phyloP scores from a whole-genome alignment of 1,140 invertebrate species.

The Drosophila ercepeae region DNA sequence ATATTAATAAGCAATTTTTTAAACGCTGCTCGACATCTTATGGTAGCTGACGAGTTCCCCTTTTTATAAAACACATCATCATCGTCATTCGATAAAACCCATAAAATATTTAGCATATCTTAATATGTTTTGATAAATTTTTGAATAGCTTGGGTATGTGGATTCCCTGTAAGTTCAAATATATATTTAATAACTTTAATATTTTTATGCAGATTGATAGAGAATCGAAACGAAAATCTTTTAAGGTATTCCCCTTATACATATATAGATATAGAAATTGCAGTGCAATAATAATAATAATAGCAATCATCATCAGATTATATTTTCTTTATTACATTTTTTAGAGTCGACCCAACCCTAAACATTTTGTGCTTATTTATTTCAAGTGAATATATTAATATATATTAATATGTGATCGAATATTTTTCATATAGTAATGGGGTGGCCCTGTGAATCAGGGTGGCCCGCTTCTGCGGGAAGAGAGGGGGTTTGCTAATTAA shows the following conservation, averaged over 20 bases:
- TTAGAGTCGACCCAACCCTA: background rate
- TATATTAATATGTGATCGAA: constrained; percentile 28
- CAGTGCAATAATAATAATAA: too few species aligned
- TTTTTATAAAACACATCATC: constrained; percentile 27
- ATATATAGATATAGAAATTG: too few species aligned
- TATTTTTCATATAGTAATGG: constrained; percentile 53
- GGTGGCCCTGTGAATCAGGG: constrained; percentile 25
- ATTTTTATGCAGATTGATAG: too few species aligned
- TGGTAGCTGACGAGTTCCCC: constrained; percentile 64
- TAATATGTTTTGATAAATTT: background rate
- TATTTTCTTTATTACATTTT: background rate
- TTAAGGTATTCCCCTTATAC: too few species aligned
- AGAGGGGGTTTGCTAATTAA: constrained; percentile 66
- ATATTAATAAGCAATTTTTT: constrained; percentile 80
- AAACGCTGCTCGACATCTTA: constrained; percentile 65
- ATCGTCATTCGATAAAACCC: constrained; percentile 32
- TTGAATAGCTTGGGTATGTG: background rate
- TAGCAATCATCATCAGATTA: too few species aligned
- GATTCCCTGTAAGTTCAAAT: constrained; percentile 34
- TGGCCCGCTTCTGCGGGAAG: constrained; percentile 11
- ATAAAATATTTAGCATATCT: constrained; percentile 38
- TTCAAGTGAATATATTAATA: constrained; percentile 61
- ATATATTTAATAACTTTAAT: too few species aligned
- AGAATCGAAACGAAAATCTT: too few species aligned
- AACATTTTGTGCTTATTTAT: constrained; percentile 39